A percentile compares a stretch with the other conserved stretches of the same genome.
These are phyloP conservation scores for Pseudococcus longispinus DNA, from an alignment of 2,888 invertebrate genomes.

Conservation along the genomic window DNA sequence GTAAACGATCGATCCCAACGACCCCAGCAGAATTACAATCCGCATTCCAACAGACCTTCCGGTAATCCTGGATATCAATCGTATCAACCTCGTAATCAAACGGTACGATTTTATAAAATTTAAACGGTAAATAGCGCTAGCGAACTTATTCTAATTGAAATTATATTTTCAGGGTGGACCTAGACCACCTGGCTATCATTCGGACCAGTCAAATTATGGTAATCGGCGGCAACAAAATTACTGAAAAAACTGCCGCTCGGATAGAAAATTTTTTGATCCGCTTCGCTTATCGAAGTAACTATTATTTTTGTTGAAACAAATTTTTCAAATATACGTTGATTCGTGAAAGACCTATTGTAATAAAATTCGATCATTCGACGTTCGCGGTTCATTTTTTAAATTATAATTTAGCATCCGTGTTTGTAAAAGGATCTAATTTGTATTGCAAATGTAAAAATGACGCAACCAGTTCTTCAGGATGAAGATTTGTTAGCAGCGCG, in stretches of 20 bases:
- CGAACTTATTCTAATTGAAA: background rate
- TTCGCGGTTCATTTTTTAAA: too few species aligned
- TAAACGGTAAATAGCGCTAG: background rate
- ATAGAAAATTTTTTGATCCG: background rate
- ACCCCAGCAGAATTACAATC: conserved; percentile 4
- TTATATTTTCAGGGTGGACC: conserved; percentile 55
- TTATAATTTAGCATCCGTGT: too few species aligned
- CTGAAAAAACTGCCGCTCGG: background rate
- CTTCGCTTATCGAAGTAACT: background rate
- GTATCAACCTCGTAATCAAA: conserved; percentile 32
- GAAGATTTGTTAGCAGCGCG: too few species aligned
- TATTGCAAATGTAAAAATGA: too few species aligned
- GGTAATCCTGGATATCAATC: conserved; percentile 20
- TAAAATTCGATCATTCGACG: too few species aligned
- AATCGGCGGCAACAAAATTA: conserved; percentile 35
- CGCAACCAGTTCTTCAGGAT: too few species aligned
- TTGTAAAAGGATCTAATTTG: too few species aligned
- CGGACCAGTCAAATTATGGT: background rate
- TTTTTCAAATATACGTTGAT: background rate
- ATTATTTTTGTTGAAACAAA: background rate
- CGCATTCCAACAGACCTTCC: background rate
- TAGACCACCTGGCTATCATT: conserved; percentile 56
- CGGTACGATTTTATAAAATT: conserved; percentile 18
- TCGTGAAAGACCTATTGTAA: too few species aligned
- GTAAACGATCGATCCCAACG: background rate